phyloP scores from a whole-genome alignment of 2,113 vertebrate species.

The Brienomyrus longianalis region DNA sequence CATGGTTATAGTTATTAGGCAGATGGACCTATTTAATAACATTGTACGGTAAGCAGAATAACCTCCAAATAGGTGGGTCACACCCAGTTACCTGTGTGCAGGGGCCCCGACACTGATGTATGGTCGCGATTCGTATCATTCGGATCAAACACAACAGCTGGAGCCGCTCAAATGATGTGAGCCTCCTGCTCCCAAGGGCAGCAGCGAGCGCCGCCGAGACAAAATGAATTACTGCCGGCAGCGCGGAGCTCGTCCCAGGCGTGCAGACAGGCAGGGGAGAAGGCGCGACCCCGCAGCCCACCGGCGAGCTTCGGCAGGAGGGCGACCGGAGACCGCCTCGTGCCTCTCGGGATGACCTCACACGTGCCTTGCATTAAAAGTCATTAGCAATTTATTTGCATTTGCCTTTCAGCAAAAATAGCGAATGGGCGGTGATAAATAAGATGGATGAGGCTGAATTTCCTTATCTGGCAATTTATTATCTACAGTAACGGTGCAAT shows the following conservation, averaged over 20 bases:
- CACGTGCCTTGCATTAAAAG: not conserved
- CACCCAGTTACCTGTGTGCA: not conserved
- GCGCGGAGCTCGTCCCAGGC: conserved; percentile 4
- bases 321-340: not conserved
- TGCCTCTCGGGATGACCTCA: not conserved
- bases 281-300: not conserved
- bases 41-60: conserved; percentile 18
- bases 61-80: not conserved
- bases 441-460: not conserved
- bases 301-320: not conserved
- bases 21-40: not conserved
- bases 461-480: conserved; percentile 5
- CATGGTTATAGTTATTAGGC: not conserved
- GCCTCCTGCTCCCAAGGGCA: conserved; percentile 5
- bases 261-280: not conserved
- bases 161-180: conserved; percentile 7
- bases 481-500: not conserved
- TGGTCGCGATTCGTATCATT: conserved; percentile 10
- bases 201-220: not conserved
- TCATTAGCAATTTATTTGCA: conserved; percentile 13
- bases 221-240: conserved; percentile 17
- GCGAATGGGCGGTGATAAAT: not conserved
- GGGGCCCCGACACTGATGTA: conserved; percentile 19
- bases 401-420: conserved; percentile 2
- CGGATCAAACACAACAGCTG: conserved; percentile 21